These are phyloP conservation scores for Urocitellus parryii DNA, from an alignment of 2,113 vertebrate species.

Conservation along the genomic window DNA sequence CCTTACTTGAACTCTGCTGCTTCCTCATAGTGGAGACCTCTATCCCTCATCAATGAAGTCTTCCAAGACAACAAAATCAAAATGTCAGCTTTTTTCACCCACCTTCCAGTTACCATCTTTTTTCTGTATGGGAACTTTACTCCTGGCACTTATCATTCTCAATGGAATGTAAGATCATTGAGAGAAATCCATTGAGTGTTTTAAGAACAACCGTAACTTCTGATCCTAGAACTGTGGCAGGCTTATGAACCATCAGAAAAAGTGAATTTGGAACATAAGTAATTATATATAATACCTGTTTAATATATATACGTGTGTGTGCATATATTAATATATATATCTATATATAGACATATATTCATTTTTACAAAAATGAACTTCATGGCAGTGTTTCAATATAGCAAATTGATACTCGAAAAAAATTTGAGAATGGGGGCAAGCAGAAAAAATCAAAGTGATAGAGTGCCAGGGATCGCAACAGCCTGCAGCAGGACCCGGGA, in stretches of 20 bases:
- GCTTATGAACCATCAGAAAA: neutral
- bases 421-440: neutral
- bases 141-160: neutral
- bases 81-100: accelerated
- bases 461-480: too few species aligned
- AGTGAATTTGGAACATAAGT: neutral
- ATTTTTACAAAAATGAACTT: neutral
- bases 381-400: neutral
- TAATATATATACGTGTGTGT: neutral
- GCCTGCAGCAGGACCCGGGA: too few species aligned
- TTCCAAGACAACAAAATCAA: neutral
- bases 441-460: too few species aligned
- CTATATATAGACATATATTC: neutral
- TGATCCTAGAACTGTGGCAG: neutral
- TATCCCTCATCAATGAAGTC: accelerated
- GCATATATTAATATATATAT: neutral
- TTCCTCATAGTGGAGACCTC: neutral
- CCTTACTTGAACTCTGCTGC: accelerated
- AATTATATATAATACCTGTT: neutral
- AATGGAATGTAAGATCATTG: neutral
- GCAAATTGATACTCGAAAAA: neutral
- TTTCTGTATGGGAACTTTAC: neutral
- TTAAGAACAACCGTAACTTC: neutral
- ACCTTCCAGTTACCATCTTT: neutral
- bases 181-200: neutral